phyloP scores from a whole-genome alignment of 2,888 invertebrate species.

The Yponomeuta cagnagella region DNA sequence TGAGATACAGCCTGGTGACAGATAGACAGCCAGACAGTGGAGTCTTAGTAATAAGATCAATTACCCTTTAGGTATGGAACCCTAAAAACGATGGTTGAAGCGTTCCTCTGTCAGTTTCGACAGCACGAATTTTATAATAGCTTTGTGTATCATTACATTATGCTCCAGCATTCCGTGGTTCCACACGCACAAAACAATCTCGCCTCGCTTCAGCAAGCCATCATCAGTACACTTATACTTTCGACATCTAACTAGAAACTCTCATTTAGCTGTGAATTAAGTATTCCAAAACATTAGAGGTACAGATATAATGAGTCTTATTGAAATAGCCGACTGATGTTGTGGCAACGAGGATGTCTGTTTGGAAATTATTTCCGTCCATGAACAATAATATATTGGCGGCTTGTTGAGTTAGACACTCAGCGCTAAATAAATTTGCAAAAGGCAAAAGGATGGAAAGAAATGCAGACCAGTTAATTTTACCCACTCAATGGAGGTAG shows the following conservation, averaged over 20 bases:
- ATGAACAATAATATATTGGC: neutral
- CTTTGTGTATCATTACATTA: neutral
- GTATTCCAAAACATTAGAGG: neutral
- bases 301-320: slow-evolving; percentile 3
- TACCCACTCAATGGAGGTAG: too few species aligned
- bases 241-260: slow-evolving; percentile 1
- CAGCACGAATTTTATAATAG: slow-evolving; percentile 4
- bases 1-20: too few species aligned
- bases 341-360: slow-evolving; percentile 17
- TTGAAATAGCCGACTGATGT: slow-evolving; percentile 8
- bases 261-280: neutral
- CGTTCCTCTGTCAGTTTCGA: neutral
- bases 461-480: neutral
- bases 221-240: neutral
- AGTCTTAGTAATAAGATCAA: too few species aligned
- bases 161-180: neutral
- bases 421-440: neutral
- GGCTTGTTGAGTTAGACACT: neutral
- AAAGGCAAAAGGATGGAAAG: neutral
- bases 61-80: too few species aligned
- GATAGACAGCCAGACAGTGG: too few species aligned
- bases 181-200: neutral
- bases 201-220: neutral
- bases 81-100: neutral
- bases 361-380: slow-evolving; percentile 17